Percentiles rank a stretch among this genome's conserved stretches.
phyloP scores from a whole-genome alignment of 1,140 invertebrate species.

The Drosophila jambulina region DNA sequence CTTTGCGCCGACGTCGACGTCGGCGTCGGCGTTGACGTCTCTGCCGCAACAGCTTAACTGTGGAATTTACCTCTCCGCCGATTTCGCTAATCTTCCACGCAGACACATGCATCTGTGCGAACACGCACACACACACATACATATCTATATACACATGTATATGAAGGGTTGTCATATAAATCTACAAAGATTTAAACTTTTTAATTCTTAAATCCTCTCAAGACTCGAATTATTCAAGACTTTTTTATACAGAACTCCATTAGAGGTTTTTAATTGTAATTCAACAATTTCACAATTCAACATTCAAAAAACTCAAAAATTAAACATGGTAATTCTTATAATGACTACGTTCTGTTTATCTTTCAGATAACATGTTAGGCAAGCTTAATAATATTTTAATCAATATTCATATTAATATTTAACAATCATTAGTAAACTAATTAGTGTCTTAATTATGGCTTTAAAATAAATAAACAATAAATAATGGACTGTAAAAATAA shows the following conservation, averaged over 20 bases:
- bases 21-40: slow-evolving; percentile 33
- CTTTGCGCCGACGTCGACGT: slow-evolving; percentile 12
- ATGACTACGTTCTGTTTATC: background rate
- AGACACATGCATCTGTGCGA: slow-evolving; percentile 1
- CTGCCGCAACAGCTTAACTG: slow-evolving; percentile 45
- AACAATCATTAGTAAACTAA: background rate
- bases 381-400: background rate
- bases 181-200: slow-evolving; percentile 5
- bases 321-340: background rate
- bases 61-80: slow-evolving; percentile 45
- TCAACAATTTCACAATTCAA: background rate
- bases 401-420: background rate
- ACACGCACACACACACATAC: background rate
- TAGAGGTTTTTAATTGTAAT: background rate
- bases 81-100: slow-evolving; percentile 65
- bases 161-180: slow-evolving; percentile 10
- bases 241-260: too few relatives aligned
- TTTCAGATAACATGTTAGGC: background rate
- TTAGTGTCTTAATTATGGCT: background rate
- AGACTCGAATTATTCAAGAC: background rate
- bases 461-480: background rate
- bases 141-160: background rate
- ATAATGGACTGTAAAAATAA: too few relatives aligned
- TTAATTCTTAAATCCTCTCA: background rate
- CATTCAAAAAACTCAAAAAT: background rate